These are phyloP conservation scores for Allophyes oxyacanthae DNA, from an alignment of 2,888 invertebrate genomes.

Conservation along the genomic window DNA sequence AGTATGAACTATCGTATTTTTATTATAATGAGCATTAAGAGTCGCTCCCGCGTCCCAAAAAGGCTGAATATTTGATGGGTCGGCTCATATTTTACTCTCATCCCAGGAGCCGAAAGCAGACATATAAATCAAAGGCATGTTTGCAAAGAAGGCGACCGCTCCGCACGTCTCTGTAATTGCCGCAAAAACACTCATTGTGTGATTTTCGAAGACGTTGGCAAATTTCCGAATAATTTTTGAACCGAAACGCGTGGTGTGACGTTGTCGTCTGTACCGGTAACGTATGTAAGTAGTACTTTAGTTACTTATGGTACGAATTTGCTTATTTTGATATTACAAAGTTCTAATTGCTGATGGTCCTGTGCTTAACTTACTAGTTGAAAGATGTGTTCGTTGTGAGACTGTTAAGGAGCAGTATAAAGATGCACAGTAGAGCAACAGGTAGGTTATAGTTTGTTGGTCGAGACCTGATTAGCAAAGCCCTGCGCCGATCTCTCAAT, in stretches of 20 bases:
- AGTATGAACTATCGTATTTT: slow-evolving; percentile 86
- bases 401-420: slow-evolving; percentile 50
- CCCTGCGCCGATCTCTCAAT: slow-evolving; percentile 79
- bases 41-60: slow-evolving; percentile 79
- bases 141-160: slow-evolving; percentile 80
- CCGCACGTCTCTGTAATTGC: slow-evolving; percentile 85
- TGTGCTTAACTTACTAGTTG: slow-evolving; percentile 28
- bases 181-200: slow-evolving; percentile 85
- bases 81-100: slow-evolving; percentile 86
- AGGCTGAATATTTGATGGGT: slow-evolving; percentile 85
- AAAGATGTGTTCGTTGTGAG: slow-evolving; percentile 43
- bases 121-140: slow-evolving; percentile 87
- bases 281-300: slow-evolving; percentile 3
- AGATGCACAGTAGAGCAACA: slow-evolving; percentile 63
- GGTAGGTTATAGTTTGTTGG: slow-evolving; percentile 70
- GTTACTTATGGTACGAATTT: slow-evolving; percentile 6
- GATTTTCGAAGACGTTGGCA: slow-evolving; percentile 85
- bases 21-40: slow-evolving; percentile 86
- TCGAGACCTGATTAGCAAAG: slow-evolving; percentile 81
- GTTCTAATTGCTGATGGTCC: slow-evolving; percentile 13
- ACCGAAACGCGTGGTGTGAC: slow-evolving; percentile 41
- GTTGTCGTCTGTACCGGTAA: slow-evolving; percentile 18
- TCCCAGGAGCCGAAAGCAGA: slow-evolving; percentile 75
- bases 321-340: slow-evolving; percentile 23
- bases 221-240: slow-evolving; percentile 82